Evolutionary conservation across 1,140 invertebrate species (phyloP).

Genomic region (Megathymus violae): DNA sequence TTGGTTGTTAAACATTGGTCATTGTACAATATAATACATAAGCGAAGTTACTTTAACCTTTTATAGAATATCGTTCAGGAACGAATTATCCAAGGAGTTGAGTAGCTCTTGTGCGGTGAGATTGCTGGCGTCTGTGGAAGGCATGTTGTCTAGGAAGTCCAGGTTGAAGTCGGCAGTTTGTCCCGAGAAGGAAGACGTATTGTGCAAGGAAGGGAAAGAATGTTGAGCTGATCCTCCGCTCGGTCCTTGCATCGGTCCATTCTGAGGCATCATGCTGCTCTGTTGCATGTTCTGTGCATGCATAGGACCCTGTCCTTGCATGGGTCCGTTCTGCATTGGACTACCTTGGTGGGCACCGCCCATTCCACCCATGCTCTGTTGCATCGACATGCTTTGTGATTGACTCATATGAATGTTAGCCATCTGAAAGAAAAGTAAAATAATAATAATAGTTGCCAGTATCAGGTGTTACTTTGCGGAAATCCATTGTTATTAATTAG

Average conservation of each 20-base stretch:
- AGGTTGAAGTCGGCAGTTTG: conserved; percentile 89
- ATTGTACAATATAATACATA: conserved; percentile 31
- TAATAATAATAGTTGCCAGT: too few species aligned
- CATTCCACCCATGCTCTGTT: conserved; percentile 76
- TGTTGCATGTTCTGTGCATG: conserved; percentile 52
- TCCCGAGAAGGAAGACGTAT: conserved; percentile 83
- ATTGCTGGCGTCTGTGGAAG: conserved; percentile 87
- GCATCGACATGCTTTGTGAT: conserved; percentile 86
- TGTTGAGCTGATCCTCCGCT: conserved; percentile 32
- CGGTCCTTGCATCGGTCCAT: conserved; percentile 56
- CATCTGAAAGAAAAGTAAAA: conserved; percentile 79
- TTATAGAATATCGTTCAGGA: conserved; percentile 79
- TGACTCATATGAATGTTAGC: conserved; percentile 87
- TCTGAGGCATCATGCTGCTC: conserved; percentile 52
- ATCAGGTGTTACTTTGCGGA: too few species aligned
- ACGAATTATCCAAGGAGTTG: conserved; percentile 85
- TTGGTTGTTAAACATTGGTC: conserved; percentile 57
- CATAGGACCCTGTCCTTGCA: conserved; percentile 47
- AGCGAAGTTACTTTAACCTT: conserved; percentile 12
- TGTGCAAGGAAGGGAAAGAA: conserved; percentile 71
- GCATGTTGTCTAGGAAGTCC: conserved; percentile 92
- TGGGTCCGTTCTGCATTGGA: conserved; percentile 58
- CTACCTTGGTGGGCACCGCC: conserved; percentile 48
- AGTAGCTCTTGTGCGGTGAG: conserved; percentile 91
- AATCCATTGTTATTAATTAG: too few species aligned